phyloP scores from a whole-genome alignment of 2,113 vertebrate species.

The Myiozetetes cayanensis region DNA sequence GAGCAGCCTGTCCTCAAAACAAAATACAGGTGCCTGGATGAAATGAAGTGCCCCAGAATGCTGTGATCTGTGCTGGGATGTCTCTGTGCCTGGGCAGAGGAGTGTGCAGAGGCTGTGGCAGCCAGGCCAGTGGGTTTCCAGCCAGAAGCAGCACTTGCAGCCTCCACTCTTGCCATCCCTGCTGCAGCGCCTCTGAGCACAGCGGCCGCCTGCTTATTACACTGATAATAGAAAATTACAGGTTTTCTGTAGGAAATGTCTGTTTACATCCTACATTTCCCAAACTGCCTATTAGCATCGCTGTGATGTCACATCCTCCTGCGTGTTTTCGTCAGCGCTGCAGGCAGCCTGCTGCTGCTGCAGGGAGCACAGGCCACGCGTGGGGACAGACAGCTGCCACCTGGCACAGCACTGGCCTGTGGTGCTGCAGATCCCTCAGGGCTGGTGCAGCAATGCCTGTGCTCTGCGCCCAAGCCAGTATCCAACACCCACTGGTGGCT shows the following conservation, averaged over 20 bases:
- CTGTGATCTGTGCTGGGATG: neutral
- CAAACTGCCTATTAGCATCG: constrained; percentile 50
- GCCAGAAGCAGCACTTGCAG: neutral
- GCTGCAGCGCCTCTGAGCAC: neutral
- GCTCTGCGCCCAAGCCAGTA: accelerated
- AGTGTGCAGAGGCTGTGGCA: neutral
- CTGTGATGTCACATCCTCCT: constrained; percentile 61
- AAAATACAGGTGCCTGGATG: neutral
- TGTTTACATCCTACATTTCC: constrained; percentile 61
- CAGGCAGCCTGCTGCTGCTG: neutral
- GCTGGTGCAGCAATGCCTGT: too few species aligned
- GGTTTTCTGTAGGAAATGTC: constrained; percentile 58
- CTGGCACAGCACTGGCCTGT: neutral
- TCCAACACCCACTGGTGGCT: neutral
- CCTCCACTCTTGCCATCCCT: neutral
- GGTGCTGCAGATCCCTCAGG: neutral
- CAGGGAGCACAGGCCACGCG: neutral
- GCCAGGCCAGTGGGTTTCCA: neutral
- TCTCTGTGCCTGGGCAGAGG: neutral
- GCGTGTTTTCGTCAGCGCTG: neutral
- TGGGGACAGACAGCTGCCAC: neutral
- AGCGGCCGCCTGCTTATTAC: constrained; percentile 54
- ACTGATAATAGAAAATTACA: constrained; percentile 65
- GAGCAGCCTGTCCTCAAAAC: neutral
- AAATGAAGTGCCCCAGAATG: neutral